phyloP scores from a whole-genome alignment of 2,113 vertebrate genomes.

The Rousettus leschenaultii region DNA sequence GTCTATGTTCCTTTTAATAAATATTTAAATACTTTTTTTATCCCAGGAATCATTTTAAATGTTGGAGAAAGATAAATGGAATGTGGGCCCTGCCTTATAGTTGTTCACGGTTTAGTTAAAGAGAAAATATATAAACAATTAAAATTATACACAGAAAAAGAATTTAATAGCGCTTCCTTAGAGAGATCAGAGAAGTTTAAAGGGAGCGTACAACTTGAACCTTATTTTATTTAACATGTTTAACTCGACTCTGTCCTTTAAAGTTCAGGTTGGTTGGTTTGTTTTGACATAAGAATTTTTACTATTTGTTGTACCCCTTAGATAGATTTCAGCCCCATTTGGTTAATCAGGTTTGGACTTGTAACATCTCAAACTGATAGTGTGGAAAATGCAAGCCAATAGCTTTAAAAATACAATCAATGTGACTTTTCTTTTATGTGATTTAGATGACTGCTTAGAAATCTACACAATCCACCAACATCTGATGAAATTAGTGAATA shows the following conservation, averaged over 20 bases:
- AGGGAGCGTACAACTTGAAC: background rate
- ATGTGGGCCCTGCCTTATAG: background rate
- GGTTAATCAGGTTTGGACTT: background rate
- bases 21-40: background rate
- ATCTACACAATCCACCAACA: background rate
- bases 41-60: background rate
- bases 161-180: background rate
- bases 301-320: background rate
- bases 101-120: background rate
- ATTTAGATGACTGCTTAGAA: slow-evolving; percentile 67
- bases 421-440: slow-evolving; percentile 31
- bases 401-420: background rate
- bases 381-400: background rate
- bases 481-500: slow-evolving; percentile 67
- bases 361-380: background rate
- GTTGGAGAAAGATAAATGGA: background rate
- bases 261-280: background rate
- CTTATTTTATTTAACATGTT: background rate
- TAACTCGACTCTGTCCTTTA: background rate
- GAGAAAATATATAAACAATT: background rate
- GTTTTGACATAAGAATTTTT: background rate
- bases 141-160: background rate
- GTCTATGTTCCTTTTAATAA: background rate
- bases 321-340: background rate
- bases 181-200: background rate